Evolutionary conservation across 2,113 vertebrate genomes (phyloP), one percentile per base, ranked within the genome.

Genomic region (Heterotis niloticus): DNA sequence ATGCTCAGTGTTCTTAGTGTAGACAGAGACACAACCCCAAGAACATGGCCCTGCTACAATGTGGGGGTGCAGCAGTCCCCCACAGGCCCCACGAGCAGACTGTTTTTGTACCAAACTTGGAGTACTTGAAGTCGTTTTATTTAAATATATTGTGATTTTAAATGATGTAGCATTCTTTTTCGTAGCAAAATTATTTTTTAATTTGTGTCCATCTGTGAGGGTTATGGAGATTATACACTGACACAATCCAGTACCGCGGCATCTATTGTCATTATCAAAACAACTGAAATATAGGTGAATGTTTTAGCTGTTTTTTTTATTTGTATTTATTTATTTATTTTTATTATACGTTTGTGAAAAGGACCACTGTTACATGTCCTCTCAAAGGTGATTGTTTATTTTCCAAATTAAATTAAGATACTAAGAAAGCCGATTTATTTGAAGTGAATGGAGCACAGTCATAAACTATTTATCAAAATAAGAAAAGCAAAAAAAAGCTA

Each of bases 111-210:
- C 94, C 93, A 93, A 96, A 96, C 96, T 98, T 95, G 94, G 91
- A 98, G 96, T 98, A 98, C 96, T 98, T 99, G 97, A 99, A 98
- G 92, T 94, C 93, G 93, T 94, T 99, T 98, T 98, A 98, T 99
- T 99, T 99, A 97, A 96, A 92, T 94, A 95, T 96, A 94, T 97
- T 96, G 96, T 98, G 96, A 91, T 62, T 62, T 62, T 62, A 93
- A 91, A 96, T 94, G 97, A 93, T 92, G 94, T 98, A 99, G 95
- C 94, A 95, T 98, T 96, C 94, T 44, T 96, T 96, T 94, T 96
- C 97, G 94, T 96, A 96, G 94, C 92, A 96, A 94, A 96, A 96
- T 98, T 98, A 96, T 98, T 98, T 98, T 98, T 97, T 96, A 98
- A 94, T 28, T 74, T 59, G 52, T 74, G 72, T 74, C 17, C 57